phyloP scores from a whole-genome alignment of 2,888 invertebrate genomes.

The Cyrtodaria siliqua region DNA sequence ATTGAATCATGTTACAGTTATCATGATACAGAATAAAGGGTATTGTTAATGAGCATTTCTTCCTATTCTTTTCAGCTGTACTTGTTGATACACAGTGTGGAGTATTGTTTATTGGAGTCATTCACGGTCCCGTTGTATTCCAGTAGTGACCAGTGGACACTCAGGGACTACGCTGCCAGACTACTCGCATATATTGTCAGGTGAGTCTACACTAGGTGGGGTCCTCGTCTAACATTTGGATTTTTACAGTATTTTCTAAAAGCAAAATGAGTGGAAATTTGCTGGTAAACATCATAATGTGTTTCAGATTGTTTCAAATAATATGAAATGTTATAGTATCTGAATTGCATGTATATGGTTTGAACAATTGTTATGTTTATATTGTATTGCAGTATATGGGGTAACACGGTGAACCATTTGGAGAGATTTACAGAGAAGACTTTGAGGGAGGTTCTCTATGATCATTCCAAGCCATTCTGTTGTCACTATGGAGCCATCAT shows the following conservation, averaged over 20 bases:
- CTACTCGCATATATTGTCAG: constrained; percentile 82
- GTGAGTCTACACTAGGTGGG: no score
- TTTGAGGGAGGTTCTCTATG: constrained; percentile 82
- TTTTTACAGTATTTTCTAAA: no score
- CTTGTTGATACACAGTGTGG: constrained; percentile 81
- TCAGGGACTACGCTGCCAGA: constrained; percentile 84
- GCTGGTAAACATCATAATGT: no score
- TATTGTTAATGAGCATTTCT: no score
- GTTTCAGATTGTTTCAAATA: no score
- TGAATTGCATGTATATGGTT: no score
- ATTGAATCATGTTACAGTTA: no score
- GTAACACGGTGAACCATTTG: constrained; percentile 80
- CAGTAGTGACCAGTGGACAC: constrained; percentile 83
- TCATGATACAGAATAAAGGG: no score
- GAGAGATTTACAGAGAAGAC: constrained; percentile 75
- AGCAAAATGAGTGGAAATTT: no score
- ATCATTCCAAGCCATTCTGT: constrained; percentile 82
- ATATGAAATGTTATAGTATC: no score
- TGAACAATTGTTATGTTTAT: neutral
- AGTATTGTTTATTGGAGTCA: constrained; percentile 84
- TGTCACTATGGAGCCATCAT: constrained; percentile 86
- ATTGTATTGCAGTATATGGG: constrained; percentile 81
- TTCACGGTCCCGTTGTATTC: constrained; percentile 80
- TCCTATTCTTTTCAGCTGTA: no score
- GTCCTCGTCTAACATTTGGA: no score